Evolutionary conservation across 2,888 invertebrate genomes (phyloP).

Genomic region (Conus canariensis): DNA sequence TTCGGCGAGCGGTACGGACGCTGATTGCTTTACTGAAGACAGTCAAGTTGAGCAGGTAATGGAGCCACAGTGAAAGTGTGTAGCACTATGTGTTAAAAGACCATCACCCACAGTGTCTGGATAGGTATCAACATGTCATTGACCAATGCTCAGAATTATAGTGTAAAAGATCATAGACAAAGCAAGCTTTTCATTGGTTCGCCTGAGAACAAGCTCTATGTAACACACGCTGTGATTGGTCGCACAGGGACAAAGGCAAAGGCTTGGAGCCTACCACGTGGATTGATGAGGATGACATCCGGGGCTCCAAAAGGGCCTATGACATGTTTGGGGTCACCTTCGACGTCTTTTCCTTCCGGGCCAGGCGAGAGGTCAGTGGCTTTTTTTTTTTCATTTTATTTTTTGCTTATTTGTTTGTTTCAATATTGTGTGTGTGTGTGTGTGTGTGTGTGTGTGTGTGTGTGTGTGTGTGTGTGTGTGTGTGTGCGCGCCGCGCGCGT

Average conservation of each 20-base stretch:
- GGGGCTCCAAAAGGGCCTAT: constrained; percentile 61
- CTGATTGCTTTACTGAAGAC: constrained; percentile 67
- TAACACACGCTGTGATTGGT: background rate
- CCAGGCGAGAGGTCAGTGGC: constrained; percentile 68
- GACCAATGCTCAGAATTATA: too few species aligned
- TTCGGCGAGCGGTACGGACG: constrained; percentile 66
- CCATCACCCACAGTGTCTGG: too few species aligned
- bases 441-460: background rate
- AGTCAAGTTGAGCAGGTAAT: constrained; percentile 60
- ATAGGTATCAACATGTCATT: too few species aligned
- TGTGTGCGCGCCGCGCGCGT: too few species aligned
- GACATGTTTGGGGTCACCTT: constrained; percentile 70
- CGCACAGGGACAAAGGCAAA: constrained; percentile 45
- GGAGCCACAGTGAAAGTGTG: too few species aligned
- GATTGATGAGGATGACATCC: constrained; percentile 61
- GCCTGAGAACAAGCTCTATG: too few species aligned
- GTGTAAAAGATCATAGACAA: too few species aligned
- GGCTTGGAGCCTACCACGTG: constrained; percentile 27
- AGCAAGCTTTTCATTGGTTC: too few species aligned
- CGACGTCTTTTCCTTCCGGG: constrained; percentile 69
- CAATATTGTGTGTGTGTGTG: background rate
- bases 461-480: background rate
- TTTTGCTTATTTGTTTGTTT: background rate
- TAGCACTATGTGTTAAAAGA: too few species aligned
- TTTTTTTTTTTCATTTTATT: background rate